phyloP scores from a whole-genome alignment of 2,888 invertebrate genomes.

The Lydus trimaculatus region DNA sequence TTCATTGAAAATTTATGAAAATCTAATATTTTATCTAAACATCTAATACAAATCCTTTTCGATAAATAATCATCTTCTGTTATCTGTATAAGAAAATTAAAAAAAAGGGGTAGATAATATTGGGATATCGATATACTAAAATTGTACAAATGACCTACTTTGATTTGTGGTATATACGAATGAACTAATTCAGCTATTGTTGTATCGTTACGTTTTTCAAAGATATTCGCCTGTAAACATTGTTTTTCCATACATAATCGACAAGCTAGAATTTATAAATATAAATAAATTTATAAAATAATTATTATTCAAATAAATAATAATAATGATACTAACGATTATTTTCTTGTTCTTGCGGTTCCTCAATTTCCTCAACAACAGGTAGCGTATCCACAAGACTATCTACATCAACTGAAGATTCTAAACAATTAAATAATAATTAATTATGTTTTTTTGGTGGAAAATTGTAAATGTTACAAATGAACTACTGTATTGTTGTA shows the following conservation, averaged over 20 bases:
- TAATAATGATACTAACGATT: neutral
- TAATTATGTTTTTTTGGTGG: no score
- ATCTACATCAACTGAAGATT: neutral
- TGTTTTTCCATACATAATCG: neutral
- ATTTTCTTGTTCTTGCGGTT: neutral
- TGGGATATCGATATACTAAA: neutral
- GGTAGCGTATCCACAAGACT: neutral
- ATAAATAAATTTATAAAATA: no score
- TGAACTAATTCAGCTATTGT: neutral
- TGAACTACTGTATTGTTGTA: neutral
- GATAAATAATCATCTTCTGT: conserved; percentile 46
- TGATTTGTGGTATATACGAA: neutral
- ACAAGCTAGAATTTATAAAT: neutral
- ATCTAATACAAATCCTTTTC: conserved; percentile 48
- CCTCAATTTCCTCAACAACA: no score
- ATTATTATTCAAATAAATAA: neutral
- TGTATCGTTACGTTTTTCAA: neutral
- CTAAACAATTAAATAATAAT: neutral
- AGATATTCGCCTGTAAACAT: neutral
- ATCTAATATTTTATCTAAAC: conserved; percentile 42
- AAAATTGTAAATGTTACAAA: neutral
- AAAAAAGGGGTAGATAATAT: neutral
- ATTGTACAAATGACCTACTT: neutral
- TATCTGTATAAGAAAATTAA: conserved; percentile 38
- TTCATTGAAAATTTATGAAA: conserved; percentile 48